Percentiles rank a stretch among this genome's conserved stretches.
phyloP scores from a whole-genome alignment of 2,113 vertebrate species.

The Condylura cristata region DNA sequence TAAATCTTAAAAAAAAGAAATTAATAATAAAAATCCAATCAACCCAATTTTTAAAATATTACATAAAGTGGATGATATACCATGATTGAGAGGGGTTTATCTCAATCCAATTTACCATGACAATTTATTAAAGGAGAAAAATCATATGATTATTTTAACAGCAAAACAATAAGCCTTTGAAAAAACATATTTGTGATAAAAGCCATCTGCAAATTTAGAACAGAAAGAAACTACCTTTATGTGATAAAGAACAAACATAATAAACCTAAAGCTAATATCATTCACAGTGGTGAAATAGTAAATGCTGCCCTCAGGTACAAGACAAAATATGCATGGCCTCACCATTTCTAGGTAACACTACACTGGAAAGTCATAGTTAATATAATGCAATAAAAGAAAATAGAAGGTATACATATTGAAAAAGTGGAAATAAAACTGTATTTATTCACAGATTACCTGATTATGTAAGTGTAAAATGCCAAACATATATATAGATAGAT shows the following conservation, averaged over 20 bases:
- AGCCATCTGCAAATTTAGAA: background rate
- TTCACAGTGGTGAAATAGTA: slow-evolving; percentile 1
- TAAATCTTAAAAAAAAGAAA: no score
- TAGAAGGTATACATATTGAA: background rate
- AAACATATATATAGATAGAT: background rate
- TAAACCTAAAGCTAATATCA: slow-evolving; percentile 32
- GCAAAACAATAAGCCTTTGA: background rate
- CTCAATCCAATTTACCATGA: background rate
- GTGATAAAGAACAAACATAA: background rate
- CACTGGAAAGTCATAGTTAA: background rate
- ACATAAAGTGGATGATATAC: background rate
- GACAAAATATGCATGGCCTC: background rate
- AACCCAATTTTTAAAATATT: background rate
- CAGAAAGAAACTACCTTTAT: background rate
- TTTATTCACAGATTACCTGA: slow-evolving; percentile 14
- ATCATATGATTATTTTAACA: background rate
- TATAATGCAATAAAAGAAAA: background rate
- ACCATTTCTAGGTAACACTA: background rate
- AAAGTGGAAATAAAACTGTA: background rate
- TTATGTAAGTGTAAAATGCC: background rate
- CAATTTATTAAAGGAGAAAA: background rate
- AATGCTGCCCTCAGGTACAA: background rate
- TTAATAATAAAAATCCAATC: background rate
- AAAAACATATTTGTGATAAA: slow-evolving; percentile 8
- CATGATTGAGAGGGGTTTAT: background rate